Evolutionary conservation across 2,888 invertebrate species (phyloP), one percentile per base, ranked within the genome.

Genomic region (Leptinotarsa haldemani): DNA sequence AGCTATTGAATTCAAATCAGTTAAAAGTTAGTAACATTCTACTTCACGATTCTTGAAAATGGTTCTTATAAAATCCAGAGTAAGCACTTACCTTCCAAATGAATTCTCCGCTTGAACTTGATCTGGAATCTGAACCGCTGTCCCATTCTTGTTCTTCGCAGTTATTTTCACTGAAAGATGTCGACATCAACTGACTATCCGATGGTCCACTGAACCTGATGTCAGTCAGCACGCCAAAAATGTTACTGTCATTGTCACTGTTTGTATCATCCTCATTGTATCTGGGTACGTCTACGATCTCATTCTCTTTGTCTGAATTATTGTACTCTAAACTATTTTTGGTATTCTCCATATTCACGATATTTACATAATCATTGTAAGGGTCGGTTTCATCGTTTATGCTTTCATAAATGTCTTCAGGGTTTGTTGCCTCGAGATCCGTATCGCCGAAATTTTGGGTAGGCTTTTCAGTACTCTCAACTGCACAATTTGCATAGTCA

Each of bases 81-180:
- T 63, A 64, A 58, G 63, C 50, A 66, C 87, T 82, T 84, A 93
- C 94, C 92, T 93, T 93, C 94, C 94, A 94, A 75, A 94, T 92
- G 83, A 94, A 94, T 86, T 94, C 94, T 13, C 94, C 93, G 76
- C 94, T 94, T 7, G 93, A 93, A 9, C 92, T 92, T 48, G 93
- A 94, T 77, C 91, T 91, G n/a, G 90, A 90, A 76, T 90, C 93
- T 12, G 90, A 90, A 80, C 92, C 92, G 86, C 92, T 93, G 83
- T 93, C 93, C 92, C 93, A 94, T 81, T 93, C 93, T 80, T 92
- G 89, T 56, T 90, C 90, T 72, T 89, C 89, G 2, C 56, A 56
- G 71, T 89, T 88, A 77, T 89, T 86, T 71, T 88, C 88, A 75
- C 88, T 89, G 80, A 89, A 89, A 12, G 88, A 88, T 4, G 89